Conservation (phyloP, 2,888 invertebrate genomes). For the Drosophila barbarae region DNA sequence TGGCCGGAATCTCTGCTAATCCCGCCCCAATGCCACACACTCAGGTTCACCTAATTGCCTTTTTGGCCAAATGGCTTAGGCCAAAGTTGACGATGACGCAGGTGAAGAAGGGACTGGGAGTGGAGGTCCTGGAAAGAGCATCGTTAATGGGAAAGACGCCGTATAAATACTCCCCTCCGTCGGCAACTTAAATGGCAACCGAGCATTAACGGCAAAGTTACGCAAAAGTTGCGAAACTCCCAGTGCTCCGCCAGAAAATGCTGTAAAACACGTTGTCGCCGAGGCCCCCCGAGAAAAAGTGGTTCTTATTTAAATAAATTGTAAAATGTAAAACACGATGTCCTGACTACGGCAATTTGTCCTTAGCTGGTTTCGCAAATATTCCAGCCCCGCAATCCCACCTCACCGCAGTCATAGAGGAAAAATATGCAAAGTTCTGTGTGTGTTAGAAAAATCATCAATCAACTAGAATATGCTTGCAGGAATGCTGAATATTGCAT, state of each 20-base stretch:
- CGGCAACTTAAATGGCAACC: constrained; percentile 21
- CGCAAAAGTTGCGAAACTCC: constrained; percentile 27
- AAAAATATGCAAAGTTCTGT: constrained; percentile 30
- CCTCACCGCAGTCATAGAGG: constrained; percentile 18
- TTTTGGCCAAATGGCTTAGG: constrained; percentile 29
- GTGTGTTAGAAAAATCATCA: constrained; percentile 30
- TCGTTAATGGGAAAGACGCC: constrained; percentile 38
- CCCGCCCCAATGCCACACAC: constrained; percentile 23
- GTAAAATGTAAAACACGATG: constrained; percentile 34
- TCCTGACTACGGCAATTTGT: constrained; percentile 16
- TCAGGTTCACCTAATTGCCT: constrained; percentile 48
- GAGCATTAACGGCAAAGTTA: constrained; percentile 34
- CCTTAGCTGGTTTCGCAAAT: constrained; percentile 5
- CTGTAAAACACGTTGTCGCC: constrained; percentile 20
- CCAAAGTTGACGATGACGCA: constrained; percentile 40
- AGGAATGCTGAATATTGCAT: constrained; percentile 47
- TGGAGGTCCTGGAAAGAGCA: constrained; percentile 29
- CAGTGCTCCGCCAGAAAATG: constrained; percentile 11
- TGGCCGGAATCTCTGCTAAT: constrained; percentile 21
- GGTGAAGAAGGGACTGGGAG: constrained; percentile 30
- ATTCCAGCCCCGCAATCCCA: constrained; percentile 4
- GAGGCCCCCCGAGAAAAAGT: constrained; percentile 10
- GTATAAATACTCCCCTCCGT: constrained; percentile 26
- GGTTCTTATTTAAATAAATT: constrained; percentile 32
- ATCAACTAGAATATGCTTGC: constrained; percentile 17